Base-by-base conservation (phyloP, 2,113 vertebrate genomes). In the Hippocampus abdominalis region DNA sequence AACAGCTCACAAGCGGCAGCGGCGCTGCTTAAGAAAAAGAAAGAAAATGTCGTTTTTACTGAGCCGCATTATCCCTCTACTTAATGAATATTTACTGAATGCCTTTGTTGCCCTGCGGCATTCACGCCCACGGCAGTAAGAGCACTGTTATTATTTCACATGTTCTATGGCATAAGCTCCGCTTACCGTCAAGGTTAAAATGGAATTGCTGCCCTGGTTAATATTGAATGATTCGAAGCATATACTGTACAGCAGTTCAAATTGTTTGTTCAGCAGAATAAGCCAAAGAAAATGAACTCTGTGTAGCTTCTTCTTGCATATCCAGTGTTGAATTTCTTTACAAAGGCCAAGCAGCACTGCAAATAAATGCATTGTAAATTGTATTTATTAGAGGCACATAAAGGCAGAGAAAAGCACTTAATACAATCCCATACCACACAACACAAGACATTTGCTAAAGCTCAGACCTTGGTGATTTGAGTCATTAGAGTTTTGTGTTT, bases 21-120 rank as follows among this genome's bases (percentile, higher is more conserved):
- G 6, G 6, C 27, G 27, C 7, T 32, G 27, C 8, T 60, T 60
- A 29, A 54, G 2, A 54, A 54, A 29, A 32, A 56, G 1, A 18
- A 32, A 32, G 16, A 18, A 60, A 59, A 29, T 3, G 56, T 16
- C 12, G 6, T 2, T 60, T 60, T 60, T 8, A 32, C 57, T 16
- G 56, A 59, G 56, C 15, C 4, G 13, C 56, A 29, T 59, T 59
- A 27, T 4, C 7, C 27, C 32, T 54, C 27, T 1, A 32, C 57
- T 59, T 59, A 60, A 18, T 60, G 29, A 60, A 32, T 60, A 32
- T 59, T 59, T 59, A 59, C 56, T 59, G 13, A 59, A 59, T 59
- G 56, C 23, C 23, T 56, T 56, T 56, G 54, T 56, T 56, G 54
- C 25, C 56, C 56, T 59, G 56, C 25, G 15, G 56, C 56, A 59